phyloP scores from a whole-genome alignment of 2,113 vertebrate genomes.

The Mesoclemmys tuberculata region DNA sequence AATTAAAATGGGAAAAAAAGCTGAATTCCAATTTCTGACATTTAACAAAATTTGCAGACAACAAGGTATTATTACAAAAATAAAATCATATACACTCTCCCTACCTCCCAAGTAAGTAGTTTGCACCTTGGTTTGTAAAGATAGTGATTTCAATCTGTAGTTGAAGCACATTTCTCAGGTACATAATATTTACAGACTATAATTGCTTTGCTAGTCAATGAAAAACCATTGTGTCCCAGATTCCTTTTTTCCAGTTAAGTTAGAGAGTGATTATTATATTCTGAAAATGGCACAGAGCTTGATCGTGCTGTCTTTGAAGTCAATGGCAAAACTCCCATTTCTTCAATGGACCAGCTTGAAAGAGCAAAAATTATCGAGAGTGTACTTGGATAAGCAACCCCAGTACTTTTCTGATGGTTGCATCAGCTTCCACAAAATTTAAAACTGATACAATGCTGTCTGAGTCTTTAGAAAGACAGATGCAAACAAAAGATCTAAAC shows the following conservation, averaged over 20 bases:
- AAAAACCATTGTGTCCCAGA: neutral
- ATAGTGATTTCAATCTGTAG: neutral
- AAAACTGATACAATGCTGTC: neutral
- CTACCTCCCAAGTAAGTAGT: accelerated
- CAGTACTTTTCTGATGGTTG: neutral
- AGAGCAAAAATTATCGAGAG: neutral
- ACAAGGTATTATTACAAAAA: neutral
- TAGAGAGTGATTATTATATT: neutral
- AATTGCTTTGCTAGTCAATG: neutral
- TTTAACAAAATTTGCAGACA: neutral
- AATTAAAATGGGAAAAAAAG: neutral
- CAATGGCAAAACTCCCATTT: neutral
- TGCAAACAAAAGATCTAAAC: neutral
- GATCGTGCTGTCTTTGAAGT: neutral
- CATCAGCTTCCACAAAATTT: neutral
- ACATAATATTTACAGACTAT: neutral
- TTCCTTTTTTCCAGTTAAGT: neutral
- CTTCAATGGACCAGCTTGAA: neutral
- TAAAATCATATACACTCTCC: neutral
- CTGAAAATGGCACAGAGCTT: accelerated
- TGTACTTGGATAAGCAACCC: neutral
- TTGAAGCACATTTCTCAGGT: neutral
- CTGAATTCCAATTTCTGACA: neutral
- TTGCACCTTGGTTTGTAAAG: neutral
- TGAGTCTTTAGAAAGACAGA: neutral